Conservation (phyloP, 2,888 invertebrate species). For the Athalia circularis region DNA sequence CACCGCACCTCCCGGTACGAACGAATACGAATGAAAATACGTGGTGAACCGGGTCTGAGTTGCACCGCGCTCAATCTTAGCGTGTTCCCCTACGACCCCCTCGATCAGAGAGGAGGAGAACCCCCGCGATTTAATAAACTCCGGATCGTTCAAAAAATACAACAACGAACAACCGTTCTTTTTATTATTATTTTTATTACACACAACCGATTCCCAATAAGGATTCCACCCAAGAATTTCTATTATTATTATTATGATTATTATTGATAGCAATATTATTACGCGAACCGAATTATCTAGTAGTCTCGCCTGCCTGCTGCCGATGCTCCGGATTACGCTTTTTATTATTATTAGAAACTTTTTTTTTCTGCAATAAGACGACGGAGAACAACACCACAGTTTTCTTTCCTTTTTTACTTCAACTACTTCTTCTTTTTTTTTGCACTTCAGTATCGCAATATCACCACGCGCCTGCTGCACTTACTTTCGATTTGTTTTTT, state of each 20-base stretch:
- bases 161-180: too few species aligned
- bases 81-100: slow-evolving; percentile 27
- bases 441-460: too few species aligned
- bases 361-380: slow-evolving; percentile 54
- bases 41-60: slow-evolving; percentile 70
- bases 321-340: background rate
- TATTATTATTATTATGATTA: too few species aligned
- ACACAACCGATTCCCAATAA: too few species aligned
- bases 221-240: too few species aligned
- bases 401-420: slow-evolving; percentile 57
- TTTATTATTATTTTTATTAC: too few species aligned
- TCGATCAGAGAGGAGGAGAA: background rate
- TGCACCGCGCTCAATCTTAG: slow-evolving; percentile 52
- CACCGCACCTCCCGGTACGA: slow-evolving; percentile 73
- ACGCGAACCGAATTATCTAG: too few species aligned
- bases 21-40: slow-evolving; percentile 74
- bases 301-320: too few species aligned
- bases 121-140: background rate
- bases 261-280: too few species aligned
- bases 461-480: too few species aligned
- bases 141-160: background rate
- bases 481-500: too few species aligned
- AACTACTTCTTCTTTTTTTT: background rate
- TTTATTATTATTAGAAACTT: too few species aligned
- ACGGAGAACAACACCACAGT: slow-evolving; percentile 68